phyloP scores from a whole-genome alignment of 2,888 invertebrate genomes.

The Gibbula magus region DNA sequence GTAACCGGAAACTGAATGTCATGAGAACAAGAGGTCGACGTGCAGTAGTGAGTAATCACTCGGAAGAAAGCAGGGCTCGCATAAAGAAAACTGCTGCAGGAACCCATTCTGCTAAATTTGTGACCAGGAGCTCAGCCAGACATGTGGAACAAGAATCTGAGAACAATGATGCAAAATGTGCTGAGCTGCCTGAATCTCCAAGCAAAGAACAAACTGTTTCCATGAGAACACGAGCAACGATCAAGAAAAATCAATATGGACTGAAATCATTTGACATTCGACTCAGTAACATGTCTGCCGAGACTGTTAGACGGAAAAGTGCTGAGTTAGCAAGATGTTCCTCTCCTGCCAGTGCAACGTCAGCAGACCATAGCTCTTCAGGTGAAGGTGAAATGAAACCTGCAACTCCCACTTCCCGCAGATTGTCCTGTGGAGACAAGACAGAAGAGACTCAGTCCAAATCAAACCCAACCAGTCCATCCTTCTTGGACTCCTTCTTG shows the following conservation, averaged over 20 bases:
- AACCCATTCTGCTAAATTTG: background rate
- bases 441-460: background rate
- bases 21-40: background rate
- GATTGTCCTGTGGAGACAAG: background rate
- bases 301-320: constrained; percentile 11
- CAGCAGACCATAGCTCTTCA: background rate
- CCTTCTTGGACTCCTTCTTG: constrained; percentile 42
- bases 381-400: background rate
- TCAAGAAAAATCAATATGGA: background rate
- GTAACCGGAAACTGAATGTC: background rate
- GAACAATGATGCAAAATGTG: background rate
- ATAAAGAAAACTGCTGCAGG: background rate
- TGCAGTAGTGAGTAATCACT: background rate
- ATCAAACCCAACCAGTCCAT: constrained; percentile 23
- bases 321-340: background rate
- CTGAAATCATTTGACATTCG: background rate
- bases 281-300: constrained; percentile 1
- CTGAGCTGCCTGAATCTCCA: background rate
- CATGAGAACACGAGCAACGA: background rate
- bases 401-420: background rate
- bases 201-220: background rate
- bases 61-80: background rate
- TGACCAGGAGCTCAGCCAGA: constrained; percentile 4
- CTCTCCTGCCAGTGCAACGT: background rate
- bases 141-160: background rate